Evolutionary conservation across 2,888 invertebrate species (phyloP), one percentile per base, ranked within the genome.

Genomic region (Liodrosophila aerea): DNA sequence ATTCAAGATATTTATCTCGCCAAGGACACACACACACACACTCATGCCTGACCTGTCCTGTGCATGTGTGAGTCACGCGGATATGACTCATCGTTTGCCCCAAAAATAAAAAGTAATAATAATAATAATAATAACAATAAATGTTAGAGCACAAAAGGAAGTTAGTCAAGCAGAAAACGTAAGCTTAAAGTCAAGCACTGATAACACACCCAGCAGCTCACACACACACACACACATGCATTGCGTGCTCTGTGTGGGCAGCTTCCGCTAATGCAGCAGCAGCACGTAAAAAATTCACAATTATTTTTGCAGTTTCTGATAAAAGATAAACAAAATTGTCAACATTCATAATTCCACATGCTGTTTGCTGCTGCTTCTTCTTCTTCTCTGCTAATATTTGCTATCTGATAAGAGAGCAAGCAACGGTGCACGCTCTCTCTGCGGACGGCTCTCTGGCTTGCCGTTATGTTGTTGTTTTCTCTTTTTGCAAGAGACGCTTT

Each of bases 1-100:
- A 67, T 62, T 63, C 45, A 41, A 77, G 85, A 77, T 85, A 56
- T 63, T 58, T 61, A 82, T 77, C 85, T 77, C 59, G 34, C 47
- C 69, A 73, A 70, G 74, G 64, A 69, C 54, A 62, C 53, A 39
- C 37, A 40, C 27, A 30, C 45, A 22, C 29, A 22, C 50, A 68
- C 65, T 34, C 33, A 29, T 4, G 49, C 33, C 45, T 37, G 31
- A 51, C 34, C 52, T 50, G 43, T 30, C 29, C 31, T 49, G 40
- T 46, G 36, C 53, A 36, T 57, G 62, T 73, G 59, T 81, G 85
- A 74, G 62, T 77, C 77, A 74, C 64, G 59, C 47, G 49, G 54
- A 50, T 58, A 44, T 71, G 76, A 85, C 58, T 85, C 85, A 77
- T 57, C 54, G 37, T 18, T 22, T 45, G 36, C 22, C 22, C 22